Evolutionary conservation across 2,113 vertebrate genomes (phyloP), one percentile per base, ranked within the genome.

Genomic region (Lamprologus sp.): DNA sequence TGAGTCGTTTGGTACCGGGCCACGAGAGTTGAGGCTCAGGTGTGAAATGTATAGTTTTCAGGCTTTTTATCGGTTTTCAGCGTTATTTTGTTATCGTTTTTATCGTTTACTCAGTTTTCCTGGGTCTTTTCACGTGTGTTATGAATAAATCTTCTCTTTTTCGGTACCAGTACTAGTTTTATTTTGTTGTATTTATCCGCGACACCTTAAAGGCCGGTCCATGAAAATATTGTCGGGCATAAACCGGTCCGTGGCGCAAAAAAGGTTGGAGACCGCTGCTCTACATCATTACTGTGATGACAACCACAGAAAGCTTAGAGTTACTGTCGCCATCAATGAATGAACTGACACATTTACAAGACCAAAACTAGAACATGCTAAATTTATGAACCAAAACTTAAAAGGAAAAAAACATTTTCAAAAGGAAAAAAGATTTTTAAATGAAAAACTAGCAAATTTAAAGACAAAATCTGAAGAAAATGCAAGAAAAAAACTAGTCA

Each of bases 41-140:
- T 40, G 10, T 40, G 37, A 40, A 40, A 40, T 3, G 37, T 40
- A 0, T 40, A 0, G 10, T 40, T 40, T 12, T 40, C 37, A 40
- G 37, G 10, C 2, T 5, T 40, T 40, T 40, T 5, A 40, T 40
- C 2, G 1, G 37, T 40, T 40, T 40, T 40, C 37, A 40, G 37
- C 0, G 37, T 40, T 40, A 40, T 40, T 40, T 40, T 40, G 37
- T 40, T 40, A 40, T 40, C 2, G 10, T 40, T 40, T 40, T 11
- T 11, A 40, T 40, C 4, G 37, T 11, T 40, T 0, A 40, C 4
- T 40, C 2, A 0, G 37, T 37, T 37, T 37, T 37, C 2, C 9
- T 37, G 35, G 9, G 35, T 40, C 37, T 40, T 40, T 40, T 40
- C 37, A 40, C 37, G 2, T 40, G 11, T 12, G 37, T 40, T 40